phyloP scores from a whole-genome alignment of 2,113 vertebrate genomes.

The Mesembrinibis cayennensis region DNA sequence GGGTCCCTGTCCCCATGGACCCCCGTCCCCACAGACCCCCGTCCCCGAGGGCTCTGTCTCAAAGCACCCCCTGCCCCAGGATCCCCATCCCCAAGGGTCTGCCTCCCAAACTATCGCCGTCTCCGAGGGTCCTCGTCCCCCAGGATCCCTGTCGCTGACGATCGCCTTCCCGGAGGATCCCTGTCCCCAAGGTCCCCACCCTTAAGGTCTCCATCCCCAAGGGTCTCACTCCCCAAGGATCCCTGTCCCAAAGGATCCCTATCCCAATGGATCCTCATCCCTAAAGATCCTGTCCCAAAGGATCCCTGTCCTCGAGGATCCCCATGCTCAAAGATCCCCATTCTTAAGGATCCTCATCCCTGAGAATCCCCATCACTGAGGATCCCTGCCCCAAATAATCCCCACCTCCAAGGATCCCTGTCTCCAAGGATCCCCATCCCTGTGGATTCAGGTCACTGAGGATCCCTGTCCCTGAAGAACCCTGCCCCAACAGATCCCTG shows the following conservation, averaged over 20 bases:
- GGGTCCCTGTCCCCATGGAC: accelerated
- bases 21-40: accelerated
- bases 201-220: neutral
- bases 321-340: too few species aligned
- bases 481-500: neutral
- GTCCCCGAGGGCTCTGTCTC: too few species aligned
- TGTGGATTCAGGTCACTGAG: neutral
- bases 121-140: accelerated
- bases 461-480: neutral
- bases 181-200: neutral
- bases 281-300: neutral
- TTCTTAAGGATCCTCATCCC: neutral
- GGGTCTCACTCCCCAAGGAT: neutral
- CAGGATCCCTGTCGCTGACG: neutral
- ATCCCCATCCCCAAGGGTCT: too few species aligned
- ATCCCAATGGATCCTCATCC: too few species aligned
- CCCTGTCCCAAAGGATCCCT: neutral
- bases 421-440: too few species aligned
- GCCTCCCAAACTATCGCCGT: accelerated
- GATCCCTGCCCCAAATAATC: neutral
- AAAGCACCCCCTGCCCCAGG: neutral
- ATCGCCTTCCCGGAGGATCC: neutral
- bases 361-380: accelerated
- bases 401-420: neutral
- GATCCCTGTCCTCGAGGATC: neutral